Percentiles rank a stretch among this genome's conserved stretches.
phyloP scores from a whole-genome alignment of 1,140 invertebrate species.

The Forficula auricularia region DNA sequence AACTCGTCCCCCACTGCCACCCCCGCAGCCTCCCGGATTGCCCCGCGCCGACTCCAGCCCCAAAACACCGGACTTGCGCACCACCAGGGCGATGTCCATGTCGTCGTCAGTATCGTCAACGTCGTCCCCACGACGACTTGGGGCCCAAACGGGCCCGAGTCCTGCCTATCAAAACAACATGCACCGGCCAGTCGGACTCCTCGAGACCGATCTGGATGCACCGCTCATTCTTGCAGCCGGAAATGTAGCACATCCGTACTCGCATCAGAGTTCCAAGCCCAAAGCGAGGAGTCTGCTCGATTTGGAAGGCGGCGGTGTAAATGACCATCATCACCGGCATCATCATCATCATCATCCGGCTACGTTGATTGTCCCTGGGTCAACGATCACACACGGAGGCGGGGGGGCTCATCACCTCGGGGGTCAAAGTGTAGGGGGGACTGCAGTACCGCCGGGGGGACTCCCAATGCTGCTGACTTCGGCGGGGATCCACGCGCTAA shows the following conservation, averaged over 20 bases:
- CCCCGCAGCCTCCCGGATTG: slow-evolving; percentile 1
- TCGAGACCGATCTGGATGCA: slow-evolving; percentile 73
- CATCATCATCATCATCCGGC: background rate
- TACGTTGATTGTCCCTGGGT: background rate
- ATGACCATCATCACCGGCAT: background rate
- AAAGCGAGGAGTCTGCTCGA: slow-evolving; percentile 64
- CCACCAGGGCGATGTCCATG: too few relatives aligned
- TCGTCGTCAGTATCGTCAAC: too few relatives aligned
- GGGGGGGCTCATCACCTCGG: slow-evolving; percentile 18
- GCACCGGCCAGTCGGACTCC: slow-evolving; percentile 36
- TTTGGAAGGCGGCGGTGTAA: slow-evolving; percentile 37
- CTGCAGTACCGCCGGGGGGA: too few relatives aligned
- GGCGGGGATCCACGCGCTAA: slow-evolving; percentile 41
- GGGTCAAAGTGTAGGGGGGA: too few relatives aligned
- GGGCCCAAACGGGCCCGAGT: slow-evolving; percentile 4
- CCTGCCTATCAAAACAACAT: background rate
- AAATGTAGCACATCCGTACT: slow-evolving; percentile 10
- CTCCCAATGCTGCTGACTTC: too few relatives aligned
- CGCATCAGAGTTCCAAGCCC: slow-evolving; percentile 21
- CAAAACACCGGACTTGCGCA: slow-evolving; percentile 1
- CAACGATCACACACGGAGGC: slow-evolving; percentile 13
- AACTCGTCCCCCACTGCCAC: background rate
- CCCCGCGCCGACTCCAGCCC: slow-evolving; percentile 4
- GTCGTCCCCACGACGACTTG: too few relatives aligned
- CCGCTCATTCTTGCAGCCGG: slow-evolving; percentile 29